Percentiles rank a stretch among this genome's conserved stretches.
Conservation (phyloP, 2,113 vertebrate genomes). For the Phainopepla nitens region DNA sequence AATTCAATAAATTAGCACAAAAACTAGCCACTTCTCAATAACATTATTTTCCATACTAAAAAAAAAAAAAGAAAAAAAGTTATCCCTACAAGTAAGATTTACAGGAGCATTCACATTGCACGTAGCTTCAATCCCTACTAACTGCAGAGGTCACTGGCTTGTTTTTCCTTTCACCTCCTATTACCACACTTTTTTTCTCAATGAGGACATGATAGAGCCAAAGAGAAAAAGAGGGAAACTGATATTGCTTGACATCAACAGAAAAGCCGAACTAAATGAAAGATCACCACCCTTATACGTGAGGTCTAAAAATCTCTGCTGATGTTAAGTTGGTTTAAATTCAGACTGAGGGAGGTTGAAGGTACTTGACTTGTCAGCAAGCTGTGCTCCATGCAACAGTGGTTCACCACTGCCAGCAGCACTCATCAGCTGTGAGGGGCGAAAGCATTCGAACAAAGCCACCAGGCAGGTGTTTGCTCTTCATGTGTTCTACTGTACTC, state of each 20-base stretch:
- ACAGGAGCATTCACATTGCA: neutral
- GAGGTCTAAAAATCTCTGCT: neutral
- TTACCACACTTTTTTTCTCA: neutral
- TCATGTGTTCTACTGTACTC: accelerated
- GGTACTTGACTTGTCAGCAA: neutral
- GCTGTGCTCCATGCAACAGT: neutral
- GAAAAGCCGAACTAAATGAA: accelerated
- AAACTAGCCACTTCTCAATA: neutral
- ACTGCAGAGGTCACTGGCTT: neutral
- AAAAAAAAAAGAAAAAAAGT: neutral
- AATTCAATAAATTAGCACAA: neutral
- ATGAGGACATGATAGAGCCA: neutral
- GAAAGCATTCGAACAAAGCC: accelerated
- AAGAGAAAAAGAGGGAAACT: neutral
- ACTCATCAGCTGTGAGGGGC: neutral
- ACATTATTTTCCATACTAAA: accelerated
- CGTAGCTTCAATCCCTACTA: neutral
- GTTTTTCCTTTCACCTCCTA: neutral
- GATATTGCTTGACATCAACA: neutral
- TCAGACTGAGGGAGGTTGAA: neutral
- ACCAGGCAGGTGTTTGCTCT: accelerated
- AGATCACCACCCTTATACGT: neutral
- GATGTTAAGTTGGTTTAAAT: neutral
- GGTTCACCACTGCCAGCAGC: neutral
- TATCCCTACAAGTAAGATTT: neutral